Conservation (phyloP, 2,797 vertebrate genomes). For the Etheostoma nigrum region DNA sequence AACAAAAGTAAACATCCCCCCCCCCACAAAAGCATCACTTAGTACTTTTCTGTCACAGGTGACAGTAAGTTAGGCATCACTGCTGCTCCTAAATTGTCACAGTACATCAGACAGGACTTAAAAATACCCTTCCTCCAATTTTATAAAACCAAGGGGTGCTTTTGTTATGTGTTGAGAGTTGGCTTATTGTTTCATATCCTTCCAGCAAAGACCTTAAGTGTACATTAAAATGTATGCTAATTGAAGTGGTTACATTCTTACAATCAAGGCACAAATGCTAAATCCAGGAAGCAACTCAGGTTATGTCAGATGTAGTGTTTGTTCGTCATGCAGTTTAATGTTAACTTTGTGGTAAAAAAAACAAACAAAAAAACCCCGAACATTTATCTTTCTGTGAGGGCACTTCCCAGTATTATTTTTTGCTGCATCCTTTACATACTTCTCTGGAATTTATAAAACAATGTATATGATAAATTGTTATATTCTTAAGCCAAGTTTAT, state of each 20-base stretch:
- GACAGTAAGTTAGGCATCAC: background rate
- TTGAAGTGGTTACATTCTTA: background rate
- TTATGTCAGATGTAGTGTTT: background rate
- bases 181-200: background rate
- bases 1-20: slow-evolving; percentile 38
- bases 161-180: background rate
- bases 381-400: background rate
- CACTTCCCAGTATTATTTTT: background rate
- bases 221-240: background rate
- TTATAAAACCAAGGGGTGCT: background rate
- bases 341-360: background rate
- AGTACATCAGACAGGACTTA: slow-evolving; percentile 10
- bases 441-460: too few relatives aligned
- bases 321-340: background rate
- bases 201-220: background rate
- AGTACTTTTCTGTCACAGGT: background rate
- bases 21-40: background rate
- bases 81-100: background rate
- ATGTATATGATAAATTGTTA: too few relatives aligned
- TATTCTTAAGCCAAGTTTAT: background rate
- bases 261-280: background rate
- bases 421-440: background rate
- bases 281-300: background rate
- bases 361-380: too few relatives aligned
- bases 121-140: background rate